Base-by-base conservation (phyloP, 2,797 vertebrate species). In the Parauchenoglanis punctatus region DNA sequence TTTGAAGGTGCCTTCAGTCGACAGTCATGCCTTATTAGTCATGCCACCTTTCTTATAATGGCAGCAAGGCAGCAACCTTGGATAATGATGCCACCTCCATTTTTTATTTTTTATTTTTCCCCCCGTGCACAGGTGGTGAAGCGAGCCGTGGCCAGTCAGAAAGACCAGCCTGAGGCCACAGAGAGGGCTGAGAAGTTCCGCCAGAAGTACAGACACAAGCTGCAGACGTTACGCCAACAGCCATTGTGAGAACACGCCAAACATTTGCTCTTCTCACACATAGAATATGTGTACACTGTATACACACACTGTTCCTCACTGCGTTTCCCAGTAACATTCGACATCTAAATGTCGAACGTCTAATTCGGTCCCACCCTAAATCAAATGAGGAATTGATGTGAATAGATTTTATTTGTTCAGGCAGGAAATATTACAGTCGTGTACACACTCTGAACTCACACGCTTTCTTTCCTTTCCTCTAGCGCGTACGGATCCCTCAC, bases 401-500 rank as follows among this genome's bases (percentile, higher is more conserved):
- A 76, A 28, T 52, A 76, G 6, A 49, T 49, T 49, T 49, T 10
- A 49, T 49, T 49, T 10, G 46, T 49, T 49, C 8, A 49, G 46
- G 46, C 46, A 49, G 46, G 46, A 5, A 49, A 49, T 10, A 28
- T 52, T 12, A 2, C 12, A 17, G 20, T 25, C 20, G 0, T 40
- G 40, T 73, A 46, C 40, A 73, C 18, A 46, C 35, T 23, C 70
- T 58, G 13, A 58, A 1, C 54, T 25, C 4, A 3, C 46, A 7
- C n/a, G 1, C 1, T 25, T 18, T 63, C 61, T 77, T 94, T 92
- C 93, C 90, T 88, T 92, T 92, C 92, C 92, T 87, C 7, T 93
- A 99, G 99, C 89, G 98, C 98, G 18, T 99, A 99, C 15, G 98
- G 99, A 94, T 98, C 98, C 82, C 96, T 99, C 92, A 99, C 99